phyloP scores from a whole-genome alignment of 2,113 vertebrate species.

The Grantiella picta region DNA sequence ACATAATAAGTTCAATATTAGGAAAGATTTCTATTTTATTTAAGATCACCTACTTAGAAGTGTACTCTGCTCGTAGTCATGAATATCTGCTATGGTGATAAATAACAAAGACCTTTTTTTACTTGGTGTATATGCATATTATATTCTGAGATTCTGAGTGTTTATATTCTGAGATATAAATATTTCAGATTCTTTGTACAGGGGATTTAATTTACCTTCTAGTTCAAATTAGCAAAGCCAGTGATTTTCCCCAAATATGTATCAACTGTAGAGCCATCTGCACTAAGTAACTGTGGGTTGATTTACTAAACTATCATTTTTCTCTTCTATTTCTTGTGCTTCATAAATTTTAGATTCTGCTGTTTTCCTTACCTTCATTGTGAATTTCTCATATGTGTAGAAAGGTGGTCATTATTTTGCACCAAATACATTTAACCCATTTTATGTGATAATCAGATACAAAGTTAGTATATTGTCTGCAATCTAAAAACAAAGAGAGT shows the following conservation, averaged over 20 bases:
- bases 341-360: background rate
- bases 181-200: background rate
- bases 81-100: background rate
- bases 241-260: background rate
- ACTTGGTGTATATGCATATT: background rate
- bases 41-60: background rate
- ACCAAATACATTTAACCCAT: background rate
- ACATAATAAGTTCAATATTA: background rate
- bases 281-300: background rate
- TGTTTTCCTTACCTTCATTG: background rate
- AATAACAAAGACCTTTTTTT: background rate
- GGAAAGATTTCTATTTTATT: background rate
- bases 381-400: background rate
- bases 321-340: background rate
- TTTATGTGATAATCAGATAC: background rate
- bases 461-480: background rate
- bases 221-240: background rate
- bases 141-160: background rate
- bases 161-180: background rate
- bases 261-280: background rate
- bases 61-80: background rate
- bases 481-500: background rate
- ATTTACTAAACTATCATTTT: conserved; percentile 4
- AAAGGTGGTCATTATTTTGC: background rate
- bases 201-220: background rate